These are phyloP conservation scores for Chrysopilus asiliformis DNA, from an alignment of 2,888 invertebrate species.

Conservation along the genomic window DNA sequence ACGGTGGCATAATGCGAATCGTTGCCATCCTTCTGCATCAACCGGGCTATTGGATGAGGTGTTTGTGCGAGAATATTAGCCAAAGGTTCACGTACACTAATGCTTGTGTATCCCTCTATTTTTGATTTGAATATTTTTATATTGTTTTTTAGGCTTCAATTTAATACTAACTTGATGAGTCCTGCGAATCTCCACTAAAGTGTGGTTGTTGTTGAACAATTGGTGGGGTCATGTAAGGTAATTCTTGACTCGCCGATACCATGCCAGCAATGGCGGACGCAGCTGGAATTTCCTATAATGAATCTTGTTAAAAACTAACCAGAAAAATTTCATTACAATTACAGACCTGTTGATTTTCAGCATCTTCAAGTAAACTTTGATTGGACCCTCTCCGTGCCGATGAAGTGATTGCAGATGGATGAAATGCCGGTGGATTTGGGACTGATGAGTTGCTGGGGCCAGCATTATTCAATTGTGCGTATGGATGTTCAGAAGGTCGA, in stretches of 20 bases:
- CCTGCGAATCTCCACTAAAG: slow-evolving; percentile 85
- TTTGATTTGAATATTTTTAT: slow-evolving; percentile 13
- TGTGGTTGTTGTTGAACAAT: slow-evolving; percentile 47
- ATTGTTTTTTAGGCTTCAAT: background rate
- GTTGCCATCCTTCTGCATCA: slow-evolving; percentile 30
- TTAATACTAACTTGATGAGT: slow-evolving; percentile 56
- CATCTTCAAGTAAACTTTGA: slow-evolving; percentile 13
- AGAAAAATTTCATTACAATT: background rate
- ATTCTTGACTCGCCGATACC: slow-evolving; percentile 72
- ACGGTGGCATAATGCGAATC: slow-evolving; percentile 80
- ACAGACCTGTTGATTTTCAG: slow-evolving; percentile 9
- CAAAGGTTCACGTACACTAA: slow-evolving; percentile 78
- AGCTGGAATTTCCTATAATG: slow-evolving; percentile 56
- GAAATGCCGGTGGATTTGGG: slow-evolving; percentile 8
- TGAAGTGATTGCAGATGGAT: slow-evolving; percentile 6
- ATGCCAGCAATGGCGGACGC: slow-evolving; percentile 76
- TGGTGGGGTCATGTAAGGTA: slow-evolving; percentile 82
- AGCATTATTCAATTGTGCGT: slow-evolving; percentile 33
- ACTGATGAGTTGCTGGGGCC: slow-evolving; percentile 18
- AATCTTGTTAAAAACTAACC: slow-evolving; percentile 9
- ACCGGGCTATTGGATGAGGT: slow-evolving; percentile 33
- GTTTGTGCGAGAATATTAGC: slow-evolving; percentile 62
- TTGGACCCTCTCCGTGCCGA: slow-evolving; percentile 12
- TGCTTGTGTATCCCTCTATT: slow-evolving; percentile 82
- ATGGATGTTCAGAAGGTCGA: slow-evolving; percentile 33